phyloP scores from a whole-genome alignment of 1,140 invertebrate species.

The Drosophila chauvacae region DNA sequence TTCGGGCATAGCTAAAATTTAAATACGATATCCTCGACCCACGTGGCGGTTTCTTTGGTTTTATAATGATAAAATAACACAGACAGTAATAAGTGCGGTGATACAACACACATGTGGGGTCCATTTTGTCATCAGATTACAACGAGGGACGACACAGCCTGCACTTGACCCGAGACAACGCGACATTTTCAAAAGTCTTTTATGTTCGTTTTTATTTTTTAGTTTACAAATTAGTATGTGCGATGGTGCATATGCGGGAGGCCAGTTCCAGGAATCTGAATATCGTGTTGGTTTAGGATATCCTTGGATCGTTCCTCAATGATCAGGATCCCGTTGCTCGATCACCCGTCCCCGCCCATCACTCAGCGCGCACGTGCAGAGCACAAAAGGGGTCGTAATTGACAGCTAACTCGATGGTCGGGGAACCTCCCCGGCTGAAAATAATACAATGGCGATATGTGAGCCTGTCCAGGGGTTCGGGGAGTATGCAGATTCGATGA shows the following conservation, averaged over 20 bases:
- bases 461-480: slow-evolving; percentile 50
- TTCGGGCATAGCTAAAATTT: slow-evolving; percentile 10
- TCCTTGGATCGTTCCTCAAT: slow-evolving; percentile 11
- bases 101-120: slow-evolving; percentile 71
- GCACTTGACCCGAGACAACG: slow-evolving; percentile 74
- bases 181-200: slow-evolving; percentile 59
- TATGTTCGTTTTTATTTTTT: slow-evolving; percentile 46
- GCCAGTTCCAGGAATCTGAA: slow-evolving; percentile 52
- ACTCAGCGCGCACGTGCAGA: slow-evolving; percentile 67
- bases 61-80: slow-evolving; percentile 77
- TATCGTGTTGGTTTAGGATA: slow-evolving; percentile 68
- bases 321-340: slow-evolving; percentile 41
- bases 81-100: slow-evolving; percentile 37
- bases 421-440: slow-evolving; percentile 55
- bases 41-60: slow-evolving; percentile 59
- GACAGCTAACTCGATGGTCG: slow-evolving; percentile 60
- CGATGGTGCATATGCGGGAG: slow-evolving; percentile 60
- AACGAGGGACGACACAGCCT: slow-evolving; percentile 9
- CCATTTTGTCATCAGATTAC: slow-evolving; percentile 69
- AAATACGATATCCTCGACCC: slow-evolving; percentile 38
- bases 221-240: slow-evolving; percentile 80
- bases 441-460: slow-evolving; percentile 26
- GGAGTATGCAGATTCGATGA: slow-evolving; percentile 68
- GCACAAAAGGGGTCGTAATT: slow-evolving; percentile 77
- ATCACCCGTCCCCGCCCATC: slow-evolving; percentile 47